Evolutionary conservation across 37 sponge, comb jelly and placozoan genomes (phyloP).

Genomic region (Cladorhizidae sp.): DNA sequence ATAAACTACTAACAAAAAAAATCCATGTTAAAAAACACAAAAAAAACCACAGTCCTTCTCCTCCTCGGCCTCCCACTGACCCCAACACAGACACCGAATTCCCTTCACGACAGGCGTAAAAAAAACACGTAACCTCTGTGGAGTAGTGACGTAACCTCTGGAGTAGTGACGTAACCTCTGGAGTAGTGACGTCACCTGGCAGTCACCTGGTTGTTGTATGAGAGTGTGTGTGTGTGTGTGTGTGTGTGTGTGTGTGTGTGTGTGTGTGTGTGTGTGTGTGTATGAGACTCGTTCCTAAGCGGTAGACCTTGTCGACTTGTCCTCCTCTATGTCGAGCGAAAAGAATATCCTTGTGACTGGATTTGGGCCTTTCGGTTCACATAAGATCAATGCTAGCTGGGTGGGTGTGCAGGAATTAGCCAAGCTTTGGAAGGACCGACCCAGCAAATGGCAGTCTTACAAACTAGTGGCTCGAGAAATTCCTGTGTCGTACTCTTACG

Average conservation of each 20-base stretch:
- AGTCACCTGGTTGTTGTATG: no score
- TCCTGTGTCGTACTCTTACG: slow-evolving; percentile 55
- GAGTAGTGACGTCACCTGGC: no score
- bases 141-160: no score
- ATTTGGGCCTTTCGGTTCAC: slow-evolving; percentile 65
- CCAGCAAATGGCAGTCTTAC: not conserved
- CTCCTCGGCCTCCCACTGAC: no score
- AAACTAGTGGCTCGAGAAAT: slow-evolving; percentile 43
- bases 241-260: slow-evolving; percentile 21
- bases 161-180: no score
- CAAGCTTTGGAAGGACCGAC: slow-evolving; percentile 4
- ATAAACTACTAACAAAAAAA: no score
- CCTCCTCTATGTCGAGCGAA: not conserved
- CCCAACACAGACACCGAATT: no score
- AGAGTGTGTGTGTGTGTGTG: slow-evolving; percentile 15
- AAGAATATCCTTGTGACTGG: slow-evolving; percentile 60
- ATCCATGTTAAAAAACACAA: no score
- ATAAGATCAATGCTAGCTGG: slow-evolving; percentile 78
- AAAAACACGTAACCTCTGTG: no score
- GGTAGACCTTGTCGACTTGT: no score
- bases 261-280: slow-evolving; percentile 15
- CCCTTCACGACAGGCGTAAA: no score
- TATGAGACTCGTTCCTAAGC: not conserved
- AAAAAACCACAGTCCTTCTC: no score
- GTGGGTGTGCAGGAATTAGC: slow-evolving; percentile 55